Percentiles rank a stretch among this genome's conserved stretches.
Conservation (phyloP, 2,797 vertebrate species). For the Molossus alvarezi region DNA sequence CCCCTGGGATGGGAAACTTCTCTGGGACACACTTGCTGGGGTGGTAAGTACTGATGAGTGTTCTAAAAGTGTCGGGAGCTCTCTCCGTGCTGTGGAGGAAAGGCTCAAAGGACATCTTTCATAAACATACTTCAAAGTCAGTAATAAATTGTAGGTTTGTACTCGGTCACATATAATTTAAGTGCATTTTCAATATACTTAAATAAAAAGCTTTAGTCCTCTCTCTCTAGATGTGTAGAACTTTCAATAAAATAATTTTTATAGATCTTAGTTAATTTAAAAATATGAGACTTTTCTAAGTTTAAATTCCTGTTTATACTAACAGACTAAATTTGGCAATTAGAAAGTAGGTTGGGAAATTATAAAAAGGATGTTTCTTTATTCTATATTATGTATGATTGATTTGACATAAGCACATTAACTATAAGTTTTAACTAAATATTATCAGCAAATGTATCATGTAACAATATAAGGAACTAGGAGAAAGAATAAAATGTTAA, state of each 20-base stretch:
- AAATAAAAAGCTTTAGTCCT: not conserved
- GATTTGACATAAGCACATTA: not conserved
- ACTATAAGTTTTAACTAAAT: not conserved
- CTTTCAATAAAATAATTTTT: slow-evolving; percentile 14
- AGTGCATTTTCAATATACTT: slow-evolving; percentile 1
- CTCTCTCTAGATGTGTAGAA: not conserved
- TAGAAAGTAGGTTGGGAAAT: not conserved
- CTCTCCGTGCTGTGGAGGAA: not conserved
- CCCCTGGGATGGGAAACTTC: not conserved
- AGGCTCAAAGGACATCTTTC: not conserved
- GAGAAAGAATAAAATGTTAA: not conserved
- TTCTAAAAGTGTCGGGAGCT: slow-evolving; percentile 1
- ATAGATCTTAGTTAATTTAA: not conserved
- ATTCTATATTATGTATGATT: not conserved
- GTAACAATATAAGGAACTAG: not conserved
- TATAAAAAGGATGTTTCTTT: not conserved
- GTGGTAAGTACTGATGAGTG: not conserved
- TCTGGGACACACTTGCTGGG: not conserved
- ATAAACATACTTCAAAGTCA: not conserved
- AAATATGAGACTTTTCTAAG: not conserved
- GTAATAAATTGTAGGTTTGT: not conserved
- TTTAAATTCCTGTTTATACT: slow-evolving; percentile 38
- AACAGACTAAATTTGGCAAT: not conserved
- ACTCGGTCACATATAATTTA: not conserved
- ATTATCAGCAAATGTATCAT: slow-evolving; percentile 33